phyloP scores from a whole-genome alignment of 2,113 vertebrate genomes.

The Notothenia rossii region DNA sequence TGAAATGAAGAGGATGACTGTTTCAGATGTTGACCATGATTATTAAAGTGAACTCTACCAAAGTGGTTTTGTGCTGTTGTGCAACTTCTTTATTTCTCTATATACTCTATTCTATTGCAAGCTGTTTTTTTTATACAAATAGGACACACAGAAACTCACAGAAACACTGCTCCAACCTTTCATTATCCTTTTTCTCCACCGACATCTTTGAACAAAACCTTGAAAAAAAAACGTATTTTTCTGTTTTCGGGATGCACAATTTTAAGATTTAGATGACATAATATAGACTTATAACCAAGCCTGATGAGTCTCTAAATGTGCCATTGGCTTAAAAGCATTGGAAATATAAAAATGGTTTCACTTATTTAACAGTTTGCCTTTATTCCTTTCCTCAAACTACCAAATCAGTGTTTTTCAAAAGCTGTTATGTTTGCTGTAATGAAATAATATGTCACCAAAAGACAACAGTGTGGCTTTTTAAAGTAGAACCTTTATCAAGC shows the following conservation, averaged over 20 bases:
- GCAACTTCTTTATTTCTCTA: neutral
- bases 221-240: too few species aligned
- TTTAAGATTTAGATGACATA: neutral
- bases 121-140: neutral
- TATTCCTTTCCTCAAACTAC: neutral
- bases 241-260: neutral
- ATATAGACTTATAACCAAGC: neutral
- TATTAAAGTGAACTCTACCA: conserved; percentile 54
- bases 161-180: too few species aligned
- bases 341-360: too few species aligned
- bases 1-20: conserved; percentile 35
- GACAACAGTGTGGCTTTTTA: neutral
- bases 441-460: neutral
- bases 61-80: neutral
- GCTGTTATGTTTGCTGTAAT: neutral
- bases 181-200: too few species aligned
- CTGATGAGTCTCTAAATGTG: too few species aligned
- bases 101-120: neutral
- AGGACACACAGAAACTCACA: neutral
- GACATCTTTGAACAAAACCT: too few species aligned
- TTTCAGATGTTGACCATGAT: conserved; percentile 42
- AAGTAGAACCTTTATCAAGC: too few species aligned
- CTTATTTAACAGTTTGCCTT: neutral
- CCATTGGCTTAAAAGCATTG: neutral
- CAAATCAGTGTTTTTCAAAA: neutral